Base-by-base conservation (phyloP, 2,888 invertebrate species). In the Philereme vetulata region DNA sequence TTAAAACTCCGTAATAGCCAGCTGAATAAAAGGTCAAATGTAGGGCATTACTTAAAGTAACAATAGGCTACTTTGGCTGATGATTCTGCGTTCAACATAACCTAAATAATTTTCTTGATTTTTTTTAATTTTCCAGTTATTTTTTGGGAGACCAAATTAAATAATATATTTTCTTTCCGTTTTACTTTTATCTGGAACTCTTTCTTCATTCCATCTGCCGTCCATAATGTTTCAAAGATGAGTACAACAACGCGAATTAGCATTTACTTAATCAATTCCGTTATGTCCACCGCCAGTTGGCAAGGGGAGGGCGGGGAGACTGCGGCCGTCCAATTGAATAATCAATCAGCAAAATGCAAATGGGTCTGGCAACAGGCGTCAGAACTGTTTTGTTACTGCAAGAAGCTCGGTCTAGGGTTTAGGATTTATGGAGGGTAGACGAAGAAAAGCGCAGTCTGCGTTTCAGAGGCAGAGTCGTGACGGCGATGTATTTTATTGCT, bases 261-360 rank as follows among this genome's bases (percentile, higher is more conserved):
- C 85, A 86, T 82, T 80, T 79, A 86, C 81, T 85, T 85, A 86
- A 86, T 86, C 86, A 85, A 85, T 87, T 81, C 79, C 72, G 76
- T 74, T 72, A 61, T 65, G 81, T 81, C 82, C 81, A 76, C 74
- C 72, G 68, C 72, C 73, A 64, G 68, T 68, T 73, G 67, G 66
- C 64, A 57, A 62, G 60, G 50, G 58, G 60, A 60, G 57, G 51
- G 61, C 65, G 62, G 68, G 62, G 65, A 70, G 60, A 65, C 76
- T 78, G 82, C 74, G 76, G 76, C 77, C 73, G 83, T 79, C 81
- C 84, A 78, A 88, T 86, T 89, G 90, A 88, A 90, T 90, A 90
- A 90, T 90, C 90, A 90, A 90, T 90, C 86, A 85, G 83, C 75
- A 76, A 78, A 80, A 90, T 90, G 89, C 85, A 88, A 90, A 90